phyloP scores from a whole-genome alignment of 2,797 vertebrate genomes.

The Schizopygopsis pylzovi region DNA sequence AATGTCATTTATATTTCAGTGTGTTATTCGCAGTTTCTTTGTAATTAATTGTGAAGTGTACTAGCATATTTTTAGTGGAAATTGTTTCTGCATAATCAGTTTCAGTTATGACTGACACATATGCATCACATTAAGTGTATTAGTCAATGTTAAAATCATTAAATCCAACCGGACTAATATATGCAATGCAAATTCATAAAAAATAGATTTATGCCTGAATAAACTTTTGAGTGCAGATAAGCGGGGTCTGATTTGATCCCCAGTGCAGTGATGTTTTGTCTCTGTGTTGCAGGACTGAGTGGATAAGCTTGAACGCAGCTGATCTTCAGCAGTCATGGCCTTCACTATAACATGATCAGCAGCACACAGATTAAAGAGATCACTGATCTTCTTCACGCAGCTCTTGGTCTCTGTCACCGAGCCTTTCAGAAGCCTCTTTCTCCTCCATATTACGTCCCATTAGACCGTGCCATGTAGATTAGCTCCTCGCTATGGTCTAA shows the following conservation, averaged over 20 bases:
- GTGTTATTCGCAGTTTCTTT: too few relatives aligned
- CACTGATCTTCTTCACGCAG: slow-evolving; percentile 74
- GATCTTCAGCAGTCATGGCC: slow-evolving; percentile 62
- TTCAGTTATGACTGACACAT: too few relatives aligned
- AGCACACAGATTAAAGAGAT: slow-evolving; percentile 72
- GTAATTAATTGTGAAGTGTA: too few relatives aligned
- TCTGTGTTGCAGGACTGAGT: slow-evolving; percentile 45
- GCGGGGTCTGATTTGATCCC: background rate
- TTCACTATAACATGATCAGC: slow-evolving; percentile 75
- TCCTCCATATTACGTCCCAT: slow-evolving; percentile 71
- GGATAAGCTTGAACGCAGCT: slow-evolving; percentile 65
- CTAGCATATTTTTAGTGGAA: too few relatives aligned
- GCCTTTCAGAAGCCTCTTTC: slow-evolving; percentile 65
- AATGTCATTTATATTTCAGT: too few relatives aligned
- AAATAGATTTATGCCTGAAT: background rate
- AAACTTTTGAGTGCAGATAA: too few relatives aligned
- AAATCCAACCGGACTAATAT: background rate
- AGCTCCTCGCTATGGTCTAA: slow-evolving; percentile 64
- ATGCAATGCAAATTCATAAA: background rate
- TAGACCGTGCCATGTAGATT: slow-evolving; percentile 77
- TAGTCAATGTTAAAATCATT: too few relatives aligned
- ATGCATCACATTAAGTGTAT: too few relatives aligned
- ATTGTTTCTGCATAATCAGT: too few relatives aligned
- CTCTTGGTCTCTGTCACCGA: slow-evolving; percentile 75
- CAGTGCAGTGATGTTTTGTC: background rate